Evolutionary conservation across 2,888 invertebrate genomes (phyloP), one percentile per base, ranked within the genome.

Genomic region (Nomada lathburiana): DNA sequence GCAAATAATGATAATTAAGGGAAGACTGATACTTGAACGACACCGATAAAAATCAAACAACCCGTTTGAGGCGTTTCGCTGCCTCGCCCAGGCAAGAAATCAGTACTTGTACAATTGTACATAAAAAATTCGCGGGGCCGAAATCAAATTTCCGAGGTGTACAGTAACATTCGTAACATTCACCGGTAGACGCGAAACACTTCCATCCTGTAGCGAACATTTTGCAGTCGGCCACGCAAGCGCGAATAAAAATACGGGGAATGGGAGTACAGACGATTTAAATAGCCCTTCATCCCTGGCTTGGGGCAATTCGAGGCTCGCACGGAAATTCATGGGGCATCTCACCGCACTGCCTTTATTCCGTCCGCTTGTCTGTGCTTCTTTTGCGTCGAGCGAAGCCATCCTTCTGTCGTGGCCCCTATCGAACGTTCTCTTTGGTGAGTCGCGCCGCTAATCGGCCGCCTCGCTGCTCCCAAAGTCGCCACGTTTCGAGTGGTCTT

Each of bases 311-410:
- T 80, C 80, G 69, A 82, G 76, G 80, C 85, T 87, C 64, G 83
- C 53, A 85, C 83, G 80, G 76, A 80, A 87, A 87, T 87, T 82
- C 83, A 77, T 57, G 79, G 70, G 57, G 69, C 64, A 50, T 76
- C 69, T 20, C 72, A 59, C 44, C 63, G 60, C 47, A 26, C 23
- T 53, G 62, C 55, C 71, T 81, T 64, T 62, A 71, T 57, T 26
- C 69, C 9, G 11, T 18, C 23, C 11, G 26, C 55, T 50, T 13
- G 67, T 13, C 60, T 42, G 36, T 26, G 36, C 47, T 67, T 80
- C 68, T 63, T 76, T 72, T 60, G 68, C 71, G 69, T 72, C 76
- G 36, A 50, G 63, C 16, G 4, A 26, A 64, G 18, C 67, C 65
- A 64, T 73, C 57, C 72, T 68, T 64, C 70, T 26, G 18, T 36